Evolutionary conservation across 1,140 invertebrate genomes (phyloP), one percentile per base, ranked within the genome.

Genomic region (Sesamia nonagrioides): DNA sequence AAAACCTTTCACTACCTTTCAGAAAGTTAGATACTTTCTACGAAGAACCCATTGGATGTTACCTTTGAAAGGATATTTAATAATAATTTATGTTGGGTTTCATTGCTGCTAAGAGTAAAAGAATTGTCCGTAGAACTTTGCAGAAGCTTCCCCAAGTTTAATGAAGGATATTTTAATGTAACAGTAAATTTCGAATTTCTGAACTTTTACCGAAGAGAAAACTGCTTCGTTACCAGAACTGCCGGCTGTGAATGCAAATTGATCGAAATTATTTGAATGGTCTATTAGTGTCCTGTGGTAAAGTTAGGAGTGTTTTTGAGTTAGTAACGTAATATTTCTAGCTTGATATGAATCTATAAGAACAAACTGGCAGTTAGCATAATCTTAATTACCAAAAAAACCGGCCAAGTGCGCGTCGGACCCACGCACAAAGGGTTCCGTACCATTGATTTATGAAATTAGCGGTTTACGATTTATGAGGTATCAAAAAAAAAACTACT

Each of bases 131-230:
- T 40, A 4, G 15, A 72, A 72, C 33, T 72, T 56, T 17, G 50
- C 13, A 63, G 56, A 37, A 42, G 42, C 48, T 11, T 37, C 13
- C 45, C 15, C 48, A 56, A 54, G 48, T 72, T 72, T 56, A 72
- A 56, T 72, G 69, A 72, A 72, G 52, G 69, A 72, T 50, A 9
- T 56, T 72, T 72, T 54, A 72, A 68, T 68, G 42, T 68, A 54
- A 42, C 35, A 37, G 17, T 35, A 56, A 72, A 56, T 72, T 54
- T 18, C 15, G 18, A 72, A 72, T 52, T 72, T 54, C 7, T 6
- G 50, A 72, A 72, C 33, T 72, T 72, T 54, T 45, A 11, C 18
- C 27, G 50, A 6, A 40, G 56, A n/a, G 35, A 52, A 56, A 56
- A 54, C 50, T 33, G 42, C 15, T 42, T 54, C 56, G 50, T 72